Conservation (phyloP, 1,140 invertebrate genomes). For the Lanistes nyassanus region DNA sequence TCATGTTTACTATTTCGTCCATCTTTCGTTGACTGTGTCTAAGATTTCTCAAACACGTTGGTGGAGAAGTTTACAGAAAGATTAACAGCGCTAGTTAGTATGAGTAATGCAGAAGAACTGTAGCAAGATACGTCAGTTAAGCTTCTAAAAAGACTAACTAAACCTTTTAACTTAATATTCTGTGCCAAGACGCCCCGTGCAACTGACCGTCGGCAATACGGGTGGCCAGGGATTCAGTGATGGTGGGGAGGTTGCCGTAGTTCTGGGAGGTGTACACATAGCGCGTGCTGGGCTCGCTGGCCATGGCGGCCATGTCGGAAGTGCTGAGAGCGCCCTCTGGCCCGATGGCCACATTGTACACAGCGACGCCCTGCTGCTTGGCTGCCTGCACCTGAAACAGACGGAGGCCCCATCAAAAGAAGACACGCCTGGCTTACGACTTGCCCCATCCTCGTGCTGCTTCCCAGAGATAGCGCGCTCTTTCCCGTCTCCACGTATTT, state of each 20-base stretch:
- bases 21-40: too few relatives aligned
- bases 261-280: constrained; percentile 46
- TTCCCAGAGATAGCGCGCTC: too few relatives aligned
- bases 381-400: constrained; percentile 30
- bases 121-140: too few relatives aligned
- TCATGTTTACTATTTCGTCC: too few relatives aligned
- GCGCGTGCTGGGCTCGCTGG: constrained; percentile 45
- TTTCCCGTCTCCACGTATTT: too few relatives aligned
- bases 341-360: constrained; percentile 53
- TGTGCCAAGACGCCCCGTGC: too few relatives aligned
- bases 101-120: too few relatives aligned
- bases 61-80: too few relatives aligned
- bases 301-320: constrained; percentile 39
- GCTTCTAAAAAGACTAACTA: too few relatives aligned
- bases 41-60: too few relatives aligned
- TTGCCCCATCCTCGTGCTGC: neutral
- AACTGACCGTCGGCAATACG: constrained; percentile 39
- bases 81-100: too few relatives aligned
- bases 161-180: too few relatives aligned
- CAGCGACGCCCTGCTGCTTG: constrained; percentile 42
- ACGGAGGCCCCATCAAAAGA: neutral
- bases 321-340: constrained; percentile 32
- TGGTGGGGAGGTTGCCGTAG: constrained; percentile 43
- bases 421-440: neutral
- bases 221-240: constrained; percentile 38